Evolutionary conservation across 2,888 invertebrate genomes (phyloP).

Genomic region (Apotomis betuletana): DNA sequence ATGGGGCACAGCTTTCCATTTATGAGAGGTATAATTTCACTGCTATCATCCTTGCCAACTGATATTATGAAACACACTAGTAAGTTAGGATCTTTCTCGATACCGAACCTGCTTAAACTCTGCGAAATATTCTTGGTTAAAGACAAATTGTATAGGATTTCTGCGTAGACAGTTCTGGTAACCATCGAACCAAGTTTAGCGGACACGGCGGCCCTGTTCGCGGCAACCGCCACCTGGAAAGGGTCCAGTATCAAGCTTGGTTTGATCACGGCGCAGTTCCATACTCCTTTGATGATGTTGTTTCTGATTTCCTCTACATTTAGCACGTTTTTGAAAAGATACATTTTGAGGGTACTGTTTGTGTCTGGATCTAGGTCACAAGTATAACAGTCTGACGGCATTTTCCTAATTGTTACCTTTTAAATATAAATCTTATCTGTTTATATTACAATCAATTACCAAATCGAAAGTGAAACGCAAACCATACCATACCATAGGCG

Average conservation of each 20-base stretch:
- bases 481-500: too few relatives aligned
- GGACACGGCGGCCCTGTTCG: conserved; percentile 85
- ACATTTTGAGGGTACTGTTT: conserved; percentile 71
- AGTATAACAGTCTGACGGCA: conserved; percentile 56
- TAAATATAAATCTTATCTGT: neutral
- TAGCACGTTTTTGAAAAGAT: conserved; percentile 82
- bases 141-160: conserved; percentile 87
- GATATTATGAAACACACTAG: conserved; percentile 66
- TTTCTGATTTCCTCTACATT: conserved; percentile 82
- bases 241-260: conserved; percentile 84
- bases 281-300: conserved; percentile 80
- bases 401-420: conserved; percentile 43
- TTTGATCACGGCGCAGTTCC: conserved; percentile 86
- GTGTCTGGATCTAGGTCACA: conserved; percentile 75
- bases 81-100: conserved; percentile 65
- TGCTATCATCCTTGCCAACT: conserved; percentile 52
- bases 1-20: conserved; percentile 81
- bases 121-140: conserved; percentile 87
- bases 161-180: conserved; percentile 85
- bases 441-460: neutral
- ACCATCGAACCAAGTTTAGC: conserved; percentile 76
- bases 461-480: neutral
- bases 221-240: conserved; percentile 84
- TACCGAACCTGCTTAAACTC: conserved; percentile 86
- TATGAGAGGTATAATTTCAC: conserved; percentile 74